These are phyloP conservation scores for Meghimatium bilineatum DNA, from an alignment of 2,888 invertebrate genomes.

Conservation along the genomic window DNA sequence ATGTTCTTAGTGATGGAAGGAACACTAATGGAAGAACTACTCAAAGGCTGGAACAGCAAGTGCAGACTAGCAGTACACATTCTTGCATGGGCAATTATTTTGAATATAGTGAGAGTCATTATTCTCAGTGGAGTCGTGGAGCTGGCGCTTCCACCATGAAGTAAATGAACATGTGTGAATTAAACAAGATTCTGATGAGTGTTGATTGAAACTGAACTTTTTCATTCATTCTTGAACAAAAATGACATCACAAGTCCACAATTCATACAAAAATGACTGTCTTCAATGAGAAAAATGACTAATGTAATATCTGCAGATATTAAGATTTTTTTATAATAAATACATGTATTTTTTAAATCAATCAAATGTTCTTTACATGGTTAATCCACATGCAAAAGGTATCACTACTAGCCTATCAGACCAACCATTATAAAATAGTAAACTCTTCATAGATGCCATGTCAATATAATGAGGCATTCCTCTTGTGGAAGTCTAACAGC, in stretches of 20 bases:
- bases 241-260: not conserved
- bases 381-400: too few relatives aligned
- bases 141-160: conserved; percentile 16
- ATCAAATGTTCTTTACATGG: not conserved
- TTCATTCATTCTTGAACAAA: not conserved
- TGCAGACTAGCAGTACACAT: not conserved
- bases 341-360: not conserved
- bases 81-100: not conserved
- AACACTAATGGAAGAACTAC: not conserved
- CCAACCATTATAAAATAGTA: too few relatives aligned
- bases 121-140: conserved; percentile 1
- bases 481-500: too few relatives aligned
- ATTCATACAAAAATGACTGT: not conserved
- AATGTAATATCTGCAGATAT: not conserved
- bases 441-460: too few relatives aligned
- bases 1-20: not conserved
- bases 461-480: too few relatives aligned
- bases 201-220: not conserved
- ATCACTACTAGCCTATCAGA: too few relatives aligned
- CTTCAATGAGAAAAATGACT: not conserved
- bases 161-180: not conserved
- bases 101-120: not conserved
- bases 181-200: not conserved
- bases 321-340: too few relatives aligned
- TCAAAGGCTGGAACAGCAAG: not conserved